A percentile compares a stretch with the other conserved stretches of the same genome.
Conservation (phyloP, 2,888 invertebrate genomes). For the Scelioninae gen. 1 region DNA sequence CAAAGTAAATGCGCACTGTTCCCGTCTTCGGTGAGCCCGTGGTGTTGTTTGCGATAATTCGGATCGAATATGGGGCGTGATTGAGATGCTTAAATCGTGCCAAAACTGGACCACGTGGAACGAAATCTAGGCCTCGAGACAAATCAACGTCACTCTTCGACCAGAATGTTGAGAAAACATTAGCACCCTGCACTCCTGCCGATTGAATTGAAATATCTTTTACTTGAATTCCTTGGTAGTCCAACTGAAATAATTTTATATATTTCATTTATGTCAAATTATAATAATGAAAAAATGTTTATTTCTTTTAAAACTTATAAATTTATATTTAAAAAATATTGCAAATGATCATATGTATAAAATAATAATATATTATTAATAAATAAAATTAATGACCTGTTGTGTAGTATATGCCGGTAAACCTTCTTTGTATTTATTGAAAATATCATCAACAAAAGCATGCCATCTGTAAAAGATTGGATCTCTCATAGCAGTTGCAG, state of each 20-base stretch:
- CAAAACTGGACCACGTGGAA: slow-evolving; percentile 89
- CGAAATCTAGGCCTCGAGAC: slow-evolving; percentile 92
- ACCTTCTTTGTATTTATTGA: slow-evolving; percentile 90
- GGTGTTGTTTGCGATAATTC: slow-evolving; percentile 87
- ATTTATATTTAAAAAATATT: slow-evolving; percentile 4
- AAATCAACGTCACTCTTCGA: slow-evolving; percentile 91
- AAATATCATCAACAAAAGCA: slow-evolving; percentile 91
- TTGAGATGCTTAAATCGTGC: slow-evolving; percentile 92
- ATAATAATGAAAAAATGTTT: too few relatives aligned
- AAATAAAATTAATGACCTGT: slow-evolving; percentile 81
- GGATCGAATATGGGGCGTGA: slow-evolving; percentile 89
- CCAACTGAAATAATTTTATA: slow-evolving; percentile 84
- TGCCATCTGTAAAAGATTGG: slow-evolving; percentile 95
- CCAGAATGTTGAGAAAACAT: slow-evolving; percentile 89
- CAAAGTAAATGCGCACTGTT: slow-evolving; percentile 89
- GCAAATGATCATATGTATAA: not conserved
- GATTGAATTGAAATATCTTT: slow-evolving; percentile 86
- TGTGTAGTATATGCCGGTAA: slow-evolving; percentile 87
- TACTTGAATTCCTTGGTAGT: slow-evolving; percentile 88
- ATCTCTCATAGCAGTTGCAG: slow-evolving; percentile 94
- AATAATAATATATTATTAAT: not conserved
- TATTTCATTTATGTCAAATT: too few relatives aligned
- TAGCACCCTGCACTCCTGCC: slow-evolving; percentile 80
- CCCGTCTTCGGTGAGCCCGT: slow-evolving; percentile 85
- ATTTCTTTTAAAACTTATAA: too few relatives aligned